These are phyloP conservation scores for Herpetotheres cachinnans DNA, from an alignment of 2,113 vertebrate species.

Conservation along the genomic window DNA sequence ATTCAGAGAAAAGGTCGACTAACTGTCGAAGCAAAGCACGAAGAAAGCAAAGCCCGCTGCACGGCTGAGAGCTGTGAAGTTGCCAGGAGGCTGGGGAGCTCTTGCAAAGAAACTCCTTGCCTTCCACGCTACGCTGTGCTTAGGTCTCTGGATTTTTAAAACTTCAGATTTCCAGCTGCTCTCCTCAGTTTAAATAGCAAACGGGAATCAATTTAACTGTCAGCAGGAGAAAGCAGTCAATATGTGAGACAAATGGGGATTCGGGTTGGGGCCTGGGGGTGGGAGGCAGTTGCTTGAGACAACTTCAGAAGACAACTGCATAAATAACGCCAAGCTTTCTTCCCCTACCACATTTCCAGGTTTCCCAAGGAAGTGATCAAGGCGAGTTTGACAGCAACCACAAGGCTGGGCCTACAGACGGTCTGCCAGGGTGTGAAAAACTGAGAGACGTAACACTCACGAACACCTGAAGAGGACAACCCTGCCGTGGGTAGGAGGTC, in stretches of 20 bases:
- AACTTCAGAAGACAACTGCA: neutral
- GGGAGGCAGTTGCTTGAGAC: neutral
- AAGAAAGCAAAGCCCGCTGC: neutral
- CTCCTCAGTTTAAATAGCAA: neutral
- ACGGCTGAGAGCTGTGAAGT: neutral
- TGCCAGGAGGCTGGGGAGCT: slow-evolving; percentile 6
- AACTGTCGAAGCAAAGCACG: neutral
- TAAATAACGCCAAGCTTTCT: neutral
- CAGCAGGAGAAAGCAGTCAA: neutral
- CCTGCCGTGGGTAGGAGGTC: neutral
- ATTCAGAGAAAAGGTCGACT: slow-evolving; percentile 10
- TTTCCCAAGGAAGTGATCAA: slow-evolving; percentile 5
- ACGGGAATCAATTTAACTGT: neutral
- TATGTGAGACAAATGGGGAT: neutral
- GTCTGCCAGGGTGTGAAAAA: neutral
- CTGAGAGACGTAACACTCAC: neutral
- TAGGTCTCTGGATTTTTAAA: neutral
- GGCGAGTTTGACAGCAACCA: neutral
- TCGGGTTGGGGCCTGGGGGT: neutral
- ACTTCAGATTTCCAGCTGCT: neutral
- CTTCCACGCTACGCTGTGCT: rapidly evolving
- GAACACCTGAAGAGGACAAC: neutral
- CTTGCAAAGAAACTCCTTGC: neutral
- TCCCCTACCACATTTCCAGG: neutral
- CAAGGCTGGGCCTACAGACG: neutral